These are phyloP conservation scores for Abrostola triplasia DNA, from an alignment of 2,888 invertebrate genomes.

Conservation along the genomic window DNA sequence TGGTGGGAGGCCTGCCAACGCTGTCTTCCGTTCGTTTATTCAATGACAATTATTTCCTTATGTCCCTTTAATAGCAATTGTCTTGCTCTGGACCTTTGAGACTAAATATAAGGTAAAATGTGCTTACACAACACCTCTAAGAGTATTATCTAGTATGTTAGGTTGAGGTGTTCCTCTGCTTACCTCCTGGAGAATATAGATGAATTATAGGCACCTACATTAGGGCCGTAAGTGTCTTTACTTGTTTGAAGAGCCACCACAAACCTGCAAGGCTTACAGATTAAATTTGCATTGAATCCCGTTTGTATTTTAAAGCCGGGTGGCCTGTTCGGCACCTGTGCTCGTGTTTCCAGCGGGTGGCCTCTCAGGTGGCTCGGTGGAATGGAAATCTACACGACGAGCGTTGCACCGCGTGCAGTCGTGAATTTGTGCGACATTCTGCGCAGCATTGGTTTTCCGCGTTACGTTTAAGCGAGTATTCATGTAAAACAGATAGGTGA, in stretches of 20 bases:
- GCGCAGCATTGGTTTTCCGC: background rate
- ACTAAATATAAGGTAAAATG: too few relatives aligned
- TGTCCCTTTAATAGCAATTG: too few relatives aligned
- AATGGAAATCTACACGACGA: constrained; percentile 16
- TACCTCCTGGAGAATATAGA: too few relatives aligned
- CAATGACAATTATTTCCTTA: too few relatives aligned
- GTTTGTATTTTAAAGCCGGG: constrained; percentile 61
- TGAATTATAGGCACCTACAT: background rate
- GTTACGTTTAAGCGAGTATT: background rate
- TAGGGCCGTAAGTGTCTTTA: constrained; percentile 10
- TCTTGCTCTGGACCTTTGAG: too few relatives aligned
- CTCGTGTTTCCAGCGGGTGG: constrained; percentile 27
- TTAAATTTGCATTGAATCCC: constrained; percentile 65
- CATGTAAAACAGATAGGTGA: constrained; percentile 1
- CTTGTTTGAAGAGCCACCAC: constrained; percentile 33
- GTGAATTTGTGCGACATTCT: constrained; percentile 18
- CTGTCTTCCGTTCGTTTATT: too few relatives aligned
- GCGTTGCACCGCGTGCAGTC: constrained; percentile 8
- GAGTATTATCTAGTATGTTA: too few relatives aligned
- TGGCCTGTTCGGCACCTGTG: constrained; percentile 54
- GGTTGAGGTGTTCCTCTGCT: too few relatives aligned
- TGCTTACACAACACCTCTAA: too few relatives aligned
- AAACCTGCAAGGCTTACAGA: constrained; percentile 57
- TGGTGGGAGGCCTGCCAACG: too few relatives aligned
- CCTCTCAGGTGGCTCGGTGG: constrained; percentile 15